Evolutionary conservation across 2,888 invertebrate genomes (phyloP), one percentile per base, ranked within the genome.

Genomic region (Catotricha subobsoleta): DNA sequence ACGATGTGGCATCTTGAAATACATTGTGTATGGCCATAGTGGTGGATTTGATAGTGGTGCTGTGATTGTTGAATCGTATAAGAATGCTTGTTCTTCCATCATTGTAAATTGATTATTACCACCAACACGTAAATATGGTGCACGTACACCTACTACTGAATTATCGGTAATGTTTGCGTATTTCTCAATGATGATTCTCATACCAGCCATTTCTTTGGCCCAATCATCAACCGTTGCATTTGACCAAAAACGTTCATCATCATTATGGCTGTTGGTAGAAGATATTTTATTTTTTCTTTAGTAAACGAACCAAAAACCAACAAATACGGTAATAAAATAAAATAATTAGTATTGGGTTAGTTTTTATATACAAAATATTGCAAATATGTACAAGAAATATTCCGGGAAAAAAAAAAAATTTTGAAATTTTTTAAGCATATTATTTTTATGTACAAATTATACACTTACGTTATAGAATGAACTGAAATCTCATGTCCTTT

Each of bases 11-110:
- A 92, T 88, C 54, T 86, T 77, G 74, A 90, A 92, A 71, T 94
- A 92, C 80, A 95, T 83, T 43, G 94, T 95, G 70, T 95, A 95
- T 3, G 95, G 95, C 95, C 95, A 95, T 49, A 90, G 75, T 40
- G 91, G 91, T 16, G 87, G 87, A 58, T 88, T 86, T 49, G 81
- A 83, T 28, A 90, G 68, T 1, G 90, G 84, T 2, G 90, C 87
- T 0, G 90, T 88, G 58, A 94, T 90, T 39, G 92, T 91, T 33
- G 91, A 90, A 62, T 95, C 94, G 59, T 94, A 95, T 36, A 87
- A 67, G 73, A 92, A 92, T 10, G 86, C 86, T 59, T 90, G 84
- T 61, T 91, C 88, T 62, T 87, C 83, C 91, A 94, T 90, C 90
- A 94, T 92, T 52, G 87, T 84, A 66, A 92, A 94, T 65, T 91